Base-by-base conservation (phyloP, 2,797 vertebrate species). In the Sebastes iracundus region DNA sequence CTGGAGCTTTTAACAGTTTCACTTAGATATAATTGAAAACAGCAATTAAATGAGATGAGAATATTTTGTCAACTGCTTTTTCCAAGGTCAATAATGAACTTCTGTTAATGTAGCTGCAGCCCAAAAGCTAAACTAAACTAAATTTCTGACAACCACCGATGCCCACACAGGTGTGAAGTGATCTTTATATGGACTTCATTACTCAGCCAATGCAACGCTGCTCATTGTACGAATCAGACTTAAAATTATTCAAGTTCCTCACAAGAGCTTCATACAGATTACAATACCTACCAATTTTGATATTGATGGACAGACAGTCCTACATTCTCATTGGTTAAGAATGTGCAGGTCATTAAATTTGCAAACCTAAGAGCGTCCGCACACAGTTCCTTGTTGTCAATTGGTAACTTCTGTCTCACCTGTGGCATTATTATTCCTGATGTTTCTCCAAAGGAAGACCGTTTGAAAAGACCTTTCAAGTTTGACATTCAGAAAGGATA, bases 401-500 rank as follows among this genome's bases (percentile, higher is more conserved):
- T 12, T 30, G 22, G 16, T 28, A 27, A 66, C 7, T 33, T 46
- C 4, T 33, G 25, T 75, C 32, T 61, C 16, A 61, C 33, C 25
- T n/a, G 49, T 59, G 63, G 2, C 18, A 16, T 65, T 55, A 52
- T n/a, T 11, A 23, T 75, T 28, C 6, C 27, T 56, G 35, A 23
- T 38, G 33, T 38, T 77, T 73, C 27, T 42, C 6, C 5, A 58
- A 71, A 56, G 27, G 28, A 46, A 25, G 16, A 53, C 2, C 2
- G 5, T 58, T 64, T 63, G 13, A 63, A 66, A 66, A 38, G 42
- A 30, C 12, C 8, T 66, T 61, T 65, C 3, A 59, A 77, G 61
- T 75, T 58, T 79, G 72, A 60, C 74, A 62, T 75, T 68, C 71
- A 33, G 3, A 62, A 20, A 30, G 7, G 20, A 63, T 55, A 35